These are phyloP conservation scores for Camponotus floridanus DNA, from an alignment of 1,140 invertebrate species.

Conservation along the genomic window DNA sequence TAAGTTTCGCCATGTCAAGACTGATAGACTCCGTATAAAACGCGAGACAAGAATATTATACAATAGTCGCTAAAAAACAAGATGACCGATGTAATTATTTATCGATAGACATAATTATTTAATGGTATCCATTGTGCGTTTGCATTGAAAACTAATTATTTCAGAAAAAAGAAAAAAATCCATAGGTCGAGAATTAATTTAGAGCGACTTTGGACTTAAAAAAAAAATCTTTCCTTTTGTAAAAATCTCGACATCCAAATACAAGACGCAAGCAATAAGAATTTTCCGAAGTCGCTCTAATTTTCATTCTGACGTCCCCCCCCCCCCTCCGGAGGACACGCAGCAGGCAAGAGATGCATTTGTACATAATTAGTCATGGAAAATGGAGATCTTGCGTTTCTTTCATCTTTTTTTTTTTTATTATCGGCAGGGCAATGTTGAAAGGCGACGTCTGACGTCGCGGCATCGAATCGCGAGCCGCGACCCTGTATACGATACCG, in stretches of 20 bases:
- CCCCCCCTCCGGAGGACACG: not conserved
- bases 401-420: constrained; percentile 40
- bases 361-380: constrained; percentile 68
- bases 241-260: not conserved
- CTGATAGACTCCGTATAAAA: constrained; percentile 73
- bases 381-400: constrained; percentile 42
- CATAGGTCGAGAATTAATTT: constrained; percentile 16
- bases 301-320: constrained; percentile 24
- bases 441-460: constrained; percentile 84
- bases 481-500: constrained; percentile 86
- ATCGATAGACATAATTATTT: constrained; percentile 51
- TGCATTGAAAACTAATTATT: constrained; percentile 38
- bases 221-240: constrained; percentile 23
- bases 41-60: constrained; percentile 40
- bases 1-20: constrained; percentile 75
- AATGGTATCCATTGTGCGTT: constrained; percentile 8
- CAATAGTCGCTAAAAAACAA: constrained; percentile 55
- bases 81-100: constrained; percentile 44
- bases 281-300: constrained; percentile 22
- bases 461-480: constrained; percentile 83
- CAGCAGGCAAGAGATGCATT: constrained; percentile 40
- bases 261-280: constrained; percentile 46
- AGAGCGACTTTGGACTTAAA: constrained; percentile 24
- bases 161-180: constrained; percentile 13
- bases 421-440: constrained; percentile 83